Percentiles rank a stretch among this genome's conserved stretches.
Evolutionary conservation across 37 sponge, comb jelly and placozoan species (phyloP).

Genomic region (Halisarca cf. caerulea): DNA sequence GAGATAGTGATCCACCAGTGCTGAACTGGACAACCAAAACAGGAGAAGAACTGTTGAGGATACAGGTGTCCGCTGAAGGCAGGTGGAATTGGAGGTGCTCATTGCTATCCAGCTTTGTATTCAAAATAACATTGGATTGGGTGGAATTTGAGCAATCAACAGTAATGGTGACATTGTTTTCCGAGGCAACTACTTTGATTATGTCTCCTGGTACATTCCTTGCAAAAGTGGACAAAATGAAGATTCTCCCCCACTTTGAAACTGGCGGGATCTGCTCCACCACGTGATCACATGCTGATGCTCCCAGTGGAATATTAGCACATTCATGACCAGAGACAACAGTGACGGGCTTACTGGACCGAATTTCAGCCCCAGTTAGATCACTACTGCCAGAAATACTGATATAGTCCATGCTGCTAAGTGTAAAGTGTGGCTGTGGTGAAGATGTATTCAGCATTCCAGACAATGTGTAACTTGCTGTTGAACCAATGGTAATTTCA

Average conservation of each 20-base stretch:
- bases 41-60: too few relatives aligned
- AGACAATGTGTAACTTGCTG: too few relatives aligned
- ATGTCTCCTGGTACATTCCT: slow-evolving; percentile 19
- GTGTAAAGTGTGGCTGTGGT: too few relatives aligned
- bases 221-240: slow-evolving; percentile 30
- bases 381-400: not conserved
- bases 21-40: too few relatives aligned
- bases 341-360: slow-evolving; percentile 37
- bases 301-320: slow-evolving; percentile 20
- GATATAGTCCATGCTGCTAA: too few relatives aligned
- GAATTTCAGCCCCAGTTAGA: slow-evolving; percentile 30
- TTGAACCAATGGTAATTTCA: too few relatives aligned
- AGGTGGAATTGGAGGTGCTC: too few relatives aligned
- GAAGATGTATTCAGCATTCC: too few relatives aligned
- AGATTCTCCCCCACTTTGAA: slow-evolving; percentile 54
- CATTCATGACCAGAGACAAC: slow-evolving; percentile 41
- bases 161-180: slow-evolving; percentile 22
- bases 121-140: too few relatives aligned
- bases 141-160: not conserved
- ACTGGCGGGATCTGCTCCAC: slow-evolving; percentile 63
- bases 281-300: slow-evolving; percentile 45
- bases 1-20: too few relatives aligned
- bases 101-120: too few relatives aligned
- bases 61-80: too few relatives aligned
- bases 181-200: slow-evolving; percentile 36